phyloP scores from a whole-genome alignment of 2,888 invertebrate species.

The Taphrorychus bicolor region DNA sequence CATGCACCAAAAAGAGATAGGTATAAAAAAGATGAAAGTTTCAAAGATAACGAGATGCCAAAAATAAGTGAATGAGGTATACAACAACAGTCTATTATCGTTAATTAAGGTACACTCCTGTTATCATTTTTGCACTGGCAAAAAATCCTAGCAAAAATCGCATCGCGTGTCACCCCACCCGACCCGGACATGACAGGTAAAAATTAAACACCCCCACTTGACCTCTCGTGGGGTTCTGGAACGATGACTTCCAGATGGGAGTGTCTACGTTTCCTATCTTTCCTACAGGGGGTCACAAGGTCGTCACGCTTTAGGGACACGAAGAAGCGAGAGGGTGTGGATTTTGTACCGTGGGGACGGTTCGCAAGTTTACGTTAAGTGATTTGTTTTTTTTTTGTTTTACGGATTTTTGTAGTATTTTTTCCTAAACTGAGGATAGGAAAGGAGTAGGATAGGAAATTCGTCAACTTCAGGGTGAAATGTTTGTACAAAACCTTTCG shows the following conservation, averaged over 20 bases:
- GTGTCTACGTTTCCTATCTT: conserved; percentile 30
- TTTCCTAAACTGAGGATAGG: too few species aligned
- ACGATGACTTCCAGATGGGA: conserved; percentile 30
- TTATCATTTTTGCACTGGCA: not conserved
- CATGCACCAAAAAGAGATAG: too few species aligned
- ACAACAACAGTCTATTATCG: not conserved
- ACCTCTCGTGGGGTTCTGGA: conserved; percentile 3
- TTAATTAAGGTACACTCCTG: too few species aligned
- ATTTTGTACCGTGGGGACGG: not conserved
- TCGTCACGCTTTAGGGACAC: conserved; percentile 9
- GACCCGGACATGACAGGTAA: conserved; percentile 27
- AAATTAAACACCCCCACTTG: conserved; percentile 18
- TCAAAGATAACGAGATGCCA: too few species aligned
- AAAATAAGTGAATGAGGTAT: too few species aligned
- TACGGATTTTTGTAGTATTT: too few species aligned
- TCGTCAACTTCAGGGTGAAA: too few species aligned
- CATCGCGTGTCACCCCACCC: conserved; percentile 31
- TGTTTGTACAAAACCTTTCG: too few species aligned
- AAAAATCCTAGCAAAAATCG: conserved; percentile 4
- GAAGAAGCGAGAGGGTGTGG: conserved; percentile 27
- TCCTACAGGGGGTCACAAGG: conserved; percentile 18
- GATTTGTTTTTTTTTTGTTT: too few species aligned
- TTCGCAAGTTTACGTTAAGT: too few species aligned
- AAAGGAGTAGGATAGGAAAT: too few species aligned
- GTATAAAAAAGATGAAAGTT: too few species aligned